Conservation (phyloP, 2,797 vertebrate species). For the Podarcis lilfordi region DNA sequence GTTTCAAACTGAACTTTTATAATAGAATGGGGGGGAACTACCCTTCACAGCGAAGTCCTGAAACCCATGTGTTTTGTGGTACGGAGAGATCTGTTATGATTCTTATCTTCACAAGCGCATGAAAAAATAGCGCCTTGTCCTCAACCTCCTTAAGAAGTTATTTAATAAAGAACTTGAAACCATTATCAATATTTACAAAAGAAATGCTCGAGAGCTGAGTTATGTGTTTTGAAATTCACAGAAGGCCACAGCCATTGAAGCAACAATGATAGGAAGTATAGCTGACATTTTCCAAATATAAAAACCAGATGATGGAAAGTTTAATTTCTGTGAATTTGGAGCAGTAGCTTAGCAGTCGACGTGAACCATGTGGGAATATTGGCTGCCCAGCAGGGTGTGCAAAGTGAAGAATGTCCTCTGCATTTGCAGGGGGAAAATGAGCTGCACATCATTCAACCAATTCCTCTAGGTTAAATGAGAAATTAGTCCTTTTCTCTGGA, state of each 20-base stretch:
- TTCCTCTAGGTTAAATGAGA: constrained; percentile 34
- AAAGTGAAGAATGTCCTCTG: constrained; percentile 48
- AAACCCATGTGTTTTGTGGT: constrained; percentile 71
- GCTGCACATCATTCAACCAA: constrained; percentile 35
- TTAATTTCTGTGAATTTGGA: constrained; percentile 75
- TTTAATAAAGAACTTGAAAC: constrained; percentile 81
- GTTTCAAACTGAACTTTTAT: constrained; percentile 64
- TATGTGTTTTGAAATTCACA: constrained; percentile 76
- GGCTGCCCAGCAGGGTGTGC: constrained; percentile 50
- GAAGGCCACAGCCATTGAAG: constrained; percentile 72
- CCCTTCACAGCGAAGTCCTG: constrained; percentile 63
- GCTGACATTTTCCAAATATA: constrained; percentile 80
- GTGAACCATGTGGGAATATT: constrained; percentile 65
- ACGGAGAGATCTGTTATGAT: constrained; percentile 76
- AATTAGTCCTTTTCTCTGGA: not conserved
- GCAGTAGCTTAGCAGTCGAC: constrained; percentile 72
- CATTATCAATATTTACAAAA: constrained; percentile 82
- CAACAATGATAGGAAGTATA: constrained; percentile 78
- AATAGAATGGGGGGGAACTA: constrained; percentile 53
- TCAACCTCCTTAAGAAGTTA: constrained; percentile 79
- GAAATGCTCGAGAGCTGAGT: constrained; percentile 76
- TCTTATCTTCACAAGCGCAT: constrained; percentile 75
- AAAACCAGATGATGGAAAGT: constrained; percentile 84
- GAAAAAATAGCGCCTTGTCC: constrained; percentile 77
- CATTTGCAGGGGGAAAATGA: constrained; percentile 65